Evolutionary conservation across 2,113 vertebrate genomes (phyloP), one percentile per base, ranked within the genome.

Genomic region (Melanerpes formicivorus): DNA sequence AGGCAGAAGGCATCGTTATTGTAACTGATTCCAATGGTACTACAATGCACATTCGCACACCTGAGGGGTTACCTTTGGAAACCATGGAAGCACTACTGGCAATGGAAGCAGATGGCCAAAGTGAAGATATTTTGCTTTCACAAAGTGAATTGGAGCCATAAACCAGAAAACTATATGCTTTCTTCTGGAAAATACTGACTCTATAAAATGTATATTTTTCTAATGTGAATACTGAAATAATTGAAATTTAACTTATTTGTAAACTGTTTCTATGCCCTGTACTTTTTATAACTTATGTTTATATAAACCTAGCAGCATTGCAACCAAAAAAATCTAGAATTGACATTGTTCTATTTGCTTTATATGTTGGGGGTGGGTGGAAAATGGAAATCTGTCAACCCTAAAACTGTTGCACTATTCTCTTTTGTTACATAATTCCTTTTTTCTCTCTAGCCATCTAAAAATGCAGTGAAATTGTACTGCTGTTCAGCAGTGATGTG

Each of bases 31-130:
- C 94, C 1, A 97, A 96, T 14, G 98, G 97, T 65, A 97, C 98
- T 10, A 97, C 97, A 27, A 97, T 98, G 97, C 98, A 98, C 80
- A 97, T 97, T 19, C 97, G 96, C 87, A 97, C 96, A 6, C 97
- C 96, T 0, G 96, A 98, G 66, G 97, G 98, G 3, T 96, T 98
- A 19, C 97, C 98, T n/a, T 65, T 98, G 74, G 98, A 98, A 94
- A 97, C 97, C 0, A 97, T 98, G 63, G 98, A 98, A 90, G 97
- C 98, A 30, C 93, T 98, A 58, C 95, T 99, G 85, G 98, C 98
- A 30, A 94, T 98, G 56, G 98, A 98, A 90, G 88, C 97, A 6
- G 96, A 97, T 54, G 96, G 97, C 27, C 93, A 96, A 93, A 97
- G 84, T 72, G 91, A 96, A 93, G 94, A 84, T 29, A 69, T 96